phyloP scores from a whole-genome alignment of 2,113 vertebrate species.

The Apteryx mantelli region DNA sequence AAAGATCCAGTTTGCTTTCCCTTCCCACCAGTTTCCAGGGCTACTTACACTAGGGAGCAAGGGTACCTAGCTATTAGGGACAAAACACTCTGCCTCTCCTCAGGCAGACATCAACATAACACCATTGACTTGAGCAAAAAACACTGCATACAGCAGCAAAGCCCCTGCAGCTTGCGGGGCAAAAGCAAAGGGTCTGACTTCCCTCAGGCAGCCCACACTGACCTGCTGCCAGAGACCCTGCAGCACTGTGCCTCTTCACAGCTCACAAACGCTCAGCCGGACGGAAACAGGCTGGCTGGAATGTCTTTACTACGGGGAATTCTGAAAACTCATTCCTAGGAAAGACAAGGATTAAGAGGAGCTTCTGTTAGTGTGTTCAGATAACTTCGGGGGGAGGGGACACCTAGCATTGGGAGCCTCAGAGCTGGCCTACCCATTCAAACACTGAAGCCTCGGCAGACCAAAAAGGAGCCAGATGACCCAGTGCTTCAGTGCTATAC shows the following conservation, averaged over 20 bases:
- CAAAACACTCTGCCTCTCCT: background rate
- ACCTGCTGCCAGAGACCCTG: background rate
- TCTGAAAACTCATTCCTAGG: background rate
- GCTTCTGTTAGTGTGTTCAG: background rate
- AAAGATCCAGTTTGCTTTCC: background rate
- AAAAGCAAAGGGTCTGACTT: background rate
- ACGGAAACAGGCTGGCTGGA: background rate
- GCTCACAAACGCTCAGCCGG: fast-evolving
- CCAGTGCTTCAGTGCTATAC: background rate
- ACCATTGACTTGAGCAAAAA: background rate
- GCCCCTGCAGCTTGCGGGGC: background rate
- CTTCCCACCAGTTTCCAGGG: background rate
- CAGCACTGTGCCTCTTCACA: fast-evolving
- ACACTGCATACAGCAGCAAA: background rate
- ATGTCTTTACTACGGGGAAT: background rate
- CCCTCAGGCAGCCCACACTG: background rate
- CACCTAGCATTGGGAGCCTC: too few relatives aligned
- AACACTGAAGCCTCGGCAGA: fast-evolving
- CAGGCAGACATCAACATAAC: fast-evolving
- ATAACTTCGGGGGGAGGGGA: background rate
- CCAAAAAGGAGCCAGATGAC: background rate
- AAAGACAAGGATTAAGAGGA: background rate
- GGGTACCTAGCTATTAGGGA: too few relatives aligned
- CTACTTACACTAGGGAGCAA: background rate
- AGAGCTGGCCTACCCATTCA: background rate